Base-by-base conservation (phyloP, 2,888 invertebrate genomes). In the Volucella inflata region DNA sequence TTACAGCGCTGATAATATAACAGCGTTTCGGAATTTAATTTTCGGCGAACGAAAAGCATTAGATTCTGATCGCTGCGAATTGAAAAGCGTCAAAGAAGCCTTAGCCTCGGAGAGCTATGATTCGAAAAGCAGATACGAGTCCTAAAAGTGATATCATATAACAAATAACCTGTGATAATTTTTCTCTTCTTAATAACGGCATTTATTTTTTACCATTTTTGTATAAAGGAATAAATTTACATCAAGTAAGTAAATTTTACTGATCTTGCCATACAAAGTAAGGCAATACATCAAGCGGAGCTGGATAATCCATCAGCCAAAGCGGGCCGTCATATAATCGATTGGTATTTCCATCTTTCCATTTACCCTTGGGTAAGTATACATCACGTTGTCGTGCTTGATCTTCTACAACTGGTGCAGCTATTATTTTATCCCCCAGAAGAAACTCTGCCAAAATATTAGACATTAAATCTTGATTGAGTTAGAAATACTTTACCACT, bases 371-470 rank as follows among this genome's bases (percentile, higher is more conserved):
- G 0, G 97, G 97, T 1, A 97, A 93, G 92, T 96, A 97, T 65
- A 98, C 93, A 90, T 96, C 94, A 8, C 97, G 94, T 0, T 92
- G 90, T 0, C 89, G 91, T 0, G 94, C 94, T 0, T 94, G 94
- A 91, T 95, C 93, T 46, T 92, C 92, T 11, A 97, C 89, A 0
- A 98, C 94, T 0, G 97, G 97, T 0, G 97, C 97, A 0, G 96
- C 96, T 70, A 98, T 91, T 50, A 97, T 94, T 65, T 94, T 93
- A 88, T 96, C 95, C 2, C 97, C 97, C 10, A 98, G 93, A 21
- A 97, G 92, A 89, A 94, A 98, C 91, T 97, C 97, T 97, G 93
- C 4, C 71, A 42, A 42, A 36, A 3, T 14, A 14, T 4, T 6
- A 30, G 30, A 6, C 30, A 30, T 30, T 6, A 30, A 30, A 6